Base-by-base conservation (phyloP, 1,140 invertebrate species). In the Drosophila lacteicornis region DNA sequence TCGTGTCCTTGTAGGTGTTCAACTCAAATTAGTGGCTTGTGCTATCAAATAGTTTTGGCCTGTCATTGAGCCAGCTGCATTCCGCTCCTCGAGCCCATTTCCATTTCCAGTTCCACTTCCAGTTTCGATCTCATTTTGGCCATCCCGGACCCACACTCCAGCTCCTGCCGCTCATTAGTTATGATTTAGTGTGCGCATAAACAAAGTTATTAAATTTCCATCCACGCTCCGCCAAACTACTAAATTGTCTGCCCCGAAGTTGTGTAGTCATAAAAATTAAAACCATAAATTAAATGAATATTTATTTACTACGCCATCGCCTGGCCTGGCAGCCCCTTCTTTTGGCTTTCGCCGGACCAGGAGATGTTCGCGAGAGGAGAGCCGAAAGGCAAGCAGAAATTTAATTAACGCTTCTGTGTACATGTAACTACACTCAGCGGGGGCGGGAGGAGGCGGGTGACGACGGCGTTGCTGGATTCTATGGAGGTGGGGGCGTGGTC, bases 281-380 rank as follows among this genome's bases (percentile, higher is more conserved):
- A 88, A 88, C 85, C 85, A 88, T 88, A 88, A 88, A 88, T 88
- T 88, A 88, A 88, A 88, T 88, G 86, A 88, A 87, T 88, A 88
- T 88, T 88, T 88, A 88, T 88, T 88, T 88, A 80, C 75, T 78
- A 60, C 75, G 75, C 70, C 68, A 50, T 51, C 25, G 57, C 65
- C 57, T 30, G 56, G 65, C 57, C 57, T 2, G 59, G 69, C 53
- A 25, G 58, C 63, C 19, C 62, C 33, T 7, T 49, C 59, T 3
- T 15, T 27, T n/a, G 19, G 51, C 36, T 50, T 50, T 30, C 53
- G 53, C 46, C 70, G 4, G 38, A 30, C 30, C 70, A 45, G 40
- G 47, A 79, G 53, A 74, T 74, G 68, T 50, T 51, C 36, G 68
- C 70, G 33, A 79, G 33, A 73, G 77, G 67, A 76, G 59, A 59